Evolutionary conservation across 2,888 invertebrate species (phyloP), one percentile per base, ranked within the genome.

Genomic region (Aquatica leii): DNA sequence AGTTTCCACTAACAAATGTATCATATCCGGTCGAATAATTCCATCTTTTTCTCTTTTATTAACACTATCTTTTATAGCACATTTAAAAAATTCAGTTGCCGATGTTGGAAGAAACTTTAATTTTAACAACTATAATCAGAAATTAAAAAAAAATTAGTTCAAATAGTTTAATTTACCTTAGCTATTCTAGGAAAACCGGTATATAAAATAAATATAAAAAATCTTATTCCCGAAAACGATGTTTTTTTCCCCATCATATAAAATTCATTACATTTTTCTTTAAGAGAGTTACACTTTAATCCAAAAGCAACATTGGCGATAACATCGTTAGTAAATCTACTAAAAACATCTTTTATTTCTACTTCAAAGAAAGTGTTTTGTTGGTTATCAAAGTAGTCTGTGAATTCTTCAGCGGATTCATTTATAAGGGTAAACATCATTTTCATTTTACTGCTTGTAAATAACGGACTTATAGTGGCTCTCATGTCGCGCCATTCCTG

Each of bases 241-340:
- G 74, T 48, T 15, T 66, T 56, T 9, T 68, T 64, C 46, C 82
- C 83, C 70, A 76, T 76, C 1, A 61, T 14, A 68, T 83, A 87
- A 73, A 88, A 87, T 48, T 86, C 82, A 84, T 83, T 2, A 83
- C 81, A 67, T 83, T 83, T 54, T 80, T 83, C 71, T 71, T 15
- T 21, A 62, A 1, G 75, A 77, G 54, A 76, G 78, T 1, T 40
- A 14, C 40, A 40, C 40, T 2, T 40, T 40, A 40, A n/a, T n/a
- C n/a, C n/a, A n/a, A n/a, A n/a, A n/a, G n/a, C n/a, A n/a, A n/a
- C n/a, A n/a, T n/a, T n/a, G n/a, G n/a, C n/a, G n/a, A n/a, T n/a
- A n/a, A n/a, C n/a, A n/a, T n/a, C n/a, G n/a, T n/a, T n/a, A n/a
- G n/a, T n/a, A n/a, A n/a, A n/a, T n/a, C n/a, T n/a, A n/a, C n/a